Percentiles rank a stretch among this genome's conserved stretches.
Conservation (phyloP, 2,888 invertebrate species). For the Eilema depressum region DNA sequence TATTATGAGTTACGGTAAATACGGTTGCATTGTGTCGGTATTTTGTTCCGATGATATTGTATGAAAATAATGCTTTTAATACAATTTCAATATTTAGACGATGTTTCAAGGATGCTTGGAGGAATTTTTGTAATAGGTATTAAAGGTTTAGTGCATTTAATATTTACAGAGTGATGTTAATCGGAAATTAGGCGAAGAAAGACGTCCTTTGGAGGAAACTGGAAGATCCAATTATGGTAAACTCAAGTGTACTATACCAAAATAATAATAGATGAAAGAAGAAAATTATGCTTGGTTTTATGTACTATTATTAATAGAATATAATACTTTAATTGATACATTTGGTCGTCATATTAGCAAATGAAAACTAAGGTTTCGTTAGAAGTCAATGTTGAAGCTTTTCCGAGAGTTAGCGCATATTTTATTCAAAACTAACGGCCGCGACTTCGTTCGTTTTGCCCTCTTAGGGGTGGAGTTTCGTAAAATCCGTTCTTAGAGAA, state of each 20-base stretch:
- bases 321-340: too few species aligned
- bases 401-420: neutral
- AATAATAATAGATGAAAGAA: too few species aligned
- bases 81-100: constrained; percentile 81
- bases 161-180: constrained; percentile 31
- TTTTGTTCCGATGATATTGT: constrained; percentile 81
- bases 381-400: neutral
- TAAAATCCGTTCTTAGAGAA: too few species aligned
- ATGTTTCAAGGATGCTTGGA: constrained; percentile 66
- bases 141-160: constrained; percentile 46
- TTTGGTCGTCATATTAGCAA: too few species aligned
- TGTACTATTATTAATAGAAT: too few species aligned
- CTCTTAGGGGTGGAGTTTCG: too few species aligned
- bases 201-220: neutral
- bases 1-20: constrained; percentile 85
- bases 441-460: too few species aligned
- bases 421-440: too few species aligned
- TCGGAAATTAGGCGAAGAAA: neutral
- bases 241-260: too few species aligned
- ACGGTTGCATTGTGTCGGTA: constrained; percentile 73
- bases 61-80: constrained; percentile 84
- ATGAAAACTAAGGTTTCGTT: neutral
- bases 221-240: neutral
- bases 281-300: too few species aligned
- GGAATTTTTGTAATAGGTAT: constrained; percentile 49